A percentile compares a stretch with the other conserved stretches of the same genome.
phyloP scores from a whole-genome alignment of 1,140 invertebrate species.

The Oppia nitens region DNA sequence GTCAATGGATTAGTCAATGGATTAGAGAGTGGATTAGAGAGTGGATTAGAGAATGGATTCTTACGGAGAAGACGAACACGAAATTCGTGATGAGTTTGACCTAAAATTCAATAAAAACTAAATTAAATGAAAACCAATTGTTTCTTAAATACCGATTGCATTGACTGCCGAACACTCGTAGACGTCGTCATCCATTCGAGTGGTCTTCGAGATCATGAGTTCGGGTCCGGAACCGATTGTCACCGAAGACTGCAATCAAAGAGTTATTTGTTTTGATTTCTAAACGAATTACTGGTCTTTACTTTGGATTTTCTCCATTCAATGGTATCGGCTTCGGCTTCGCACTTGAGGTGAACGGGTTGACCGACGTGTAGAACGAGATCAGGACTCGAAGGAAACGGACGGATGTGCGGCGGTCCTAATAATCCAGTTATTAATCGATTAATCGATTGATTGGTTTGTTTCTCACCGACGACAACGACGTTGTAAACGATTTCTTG shows the following conservation, averaged over 20 bases:
- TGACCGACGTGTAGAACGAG: neutral
- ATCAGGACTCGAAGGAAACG: too few species aligned
- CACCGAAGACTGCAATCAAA: neutral
- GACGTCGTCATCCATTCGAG: neutral
- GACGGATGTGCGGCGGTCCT: too few species aligned
- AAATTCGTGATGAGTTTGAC: neutral
- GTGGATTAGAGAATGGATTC: neutral
- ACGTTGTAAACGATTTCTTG: neutral
- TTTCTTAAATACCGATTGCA: constrained; percentile 4
- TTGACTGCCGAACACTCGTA: constrained; percentile 1
- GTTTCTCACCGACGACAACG: constrained; percentile 1
- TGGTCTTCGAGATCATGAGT: too few species aligned
- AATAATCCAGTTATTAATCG: too few species aligned
- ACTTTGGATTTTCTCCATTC: neutral
- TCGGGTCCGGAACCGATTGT: neutral
- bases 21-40: neutral
- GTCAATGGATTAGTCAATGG: too few species aligned
- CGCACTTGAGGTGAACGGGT: neutral
- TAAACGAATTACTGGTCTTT: neutral
- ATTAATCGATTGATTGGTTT: too few species aligned
- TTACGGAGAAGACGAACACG: neutral
- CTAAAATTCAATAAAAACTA: neutral
- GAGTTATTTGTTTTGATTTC: neutral
- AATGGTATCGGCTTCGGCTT: neutral
- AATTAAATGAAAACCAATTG: neutral